These are phyloP conservation scores for Pontoporia blainvillei DNA, from an alignment of 2,113 vertebrate genomes.

Conservation along the genomic window DNA sequence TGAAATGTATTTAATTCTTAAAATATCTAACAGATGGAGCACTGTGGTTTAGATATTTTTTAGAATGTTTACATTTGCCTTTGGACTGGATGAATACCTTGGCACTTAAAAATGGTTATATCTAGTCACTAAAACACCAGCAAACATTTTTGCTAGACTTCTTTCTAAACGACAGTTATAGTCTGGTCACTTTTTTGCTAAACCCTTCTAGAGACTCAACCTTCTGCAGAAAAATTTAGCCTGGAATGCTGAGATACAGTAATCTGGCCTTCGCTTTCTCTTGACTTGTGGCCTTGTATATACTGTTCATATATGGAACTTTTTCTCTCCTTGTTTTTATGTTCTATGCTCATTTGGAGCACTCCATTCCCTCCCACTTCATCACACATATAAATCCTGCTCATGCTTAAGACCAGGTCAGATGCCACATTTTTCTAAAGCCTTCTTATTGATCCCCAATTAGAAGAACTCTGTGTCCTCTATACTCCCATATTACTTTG, in stretches of 20 bases:
- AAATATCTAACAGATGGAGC: background rate
- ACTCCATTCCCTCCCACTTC: background rate
- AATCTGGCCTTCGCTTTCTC: background rate
- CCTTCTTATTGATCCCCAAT: background rate
- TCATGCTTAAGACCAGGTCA: background rate
- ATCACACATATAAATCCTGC: background rate
- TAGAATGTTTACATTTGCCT: background rate
- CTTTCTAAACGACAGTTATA: background rate
- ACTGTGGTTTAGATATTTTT: background rate
- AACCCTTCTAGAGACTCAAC: background rate
- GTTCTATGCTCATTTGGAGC: background rate
- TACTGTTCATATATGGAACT: background rate
- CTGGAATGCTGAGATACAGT: background rate
- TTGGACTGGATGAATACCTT: background rate
- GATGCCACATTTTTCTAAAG: background rate
- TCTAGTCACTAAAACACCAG: background rate
- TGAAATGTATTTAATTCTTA: background rate
- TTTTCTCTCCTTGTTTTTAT: background rate
- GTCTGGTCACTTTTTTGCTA: background rate
- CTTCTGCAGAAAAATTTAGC: background rate
- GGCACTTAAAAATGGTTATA: background rate
- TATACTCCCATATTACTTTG: background rate
- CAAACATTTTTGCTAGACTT: background rate
- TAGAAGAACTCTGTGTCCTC: background rate
- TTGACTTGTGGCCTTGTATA: background rate